Evolutionary conservation across 2,797 vertebrate genomes (phyloP).

Genomic region (Sphaeramia orbicularis): DNA sequence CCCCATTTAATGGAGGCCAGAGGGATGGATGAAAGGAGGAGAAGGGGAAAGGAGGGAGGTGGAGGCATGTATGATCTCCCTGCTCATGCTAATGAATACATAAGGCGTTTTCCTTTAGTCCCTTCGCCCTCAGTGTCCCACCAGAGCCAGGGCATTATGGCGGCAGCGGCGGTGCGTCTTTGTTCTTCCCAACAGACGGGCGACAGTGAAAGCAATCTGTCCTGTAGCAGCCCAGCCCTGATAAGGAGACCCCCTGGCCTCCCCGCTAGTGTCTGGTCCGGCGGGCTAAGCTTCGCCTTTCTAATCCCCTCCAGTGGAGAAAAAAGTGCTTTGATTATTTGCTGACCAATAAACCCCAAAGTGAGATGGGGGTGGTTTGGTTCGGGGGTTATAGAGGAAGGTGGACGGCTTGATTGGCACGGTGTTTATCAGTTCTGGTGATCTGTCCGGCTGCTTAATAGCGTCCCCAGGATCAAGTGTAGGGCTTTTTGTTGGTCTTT

Average conservation of each 20-base stretch:
- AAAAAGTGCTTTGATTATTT: conserved; percentile 93
- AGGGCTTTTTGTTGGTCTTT: conserved; percentile 38
- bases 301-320: conserved; percentile 82
- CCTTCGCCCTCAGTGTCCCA: conserved; percentile 74
- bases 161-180: conserved; percentile 86
- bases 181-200: conserved; percentile 91
- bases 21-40: conserved; percentile 46
- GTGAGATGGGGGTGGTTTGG: conserved; percentile 50
- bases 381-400: conserved; percentile 20
- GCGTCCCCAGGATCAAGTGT: conserved; percentile 69
- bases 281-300: conserved; percentile 90
- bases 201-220: conserved; percentile 63
- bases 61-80: conserved; percentile 50
- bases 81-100: conserved; percentile 85
- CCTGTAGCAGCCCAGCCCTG: background rate
- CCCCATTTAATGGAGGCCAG: conserved; percentile 81
- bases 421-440: conserved; percentile 76
- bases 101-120: conserved; percentile 83
- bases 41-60: conserved; percentile 14
- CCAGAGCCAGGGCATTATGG: conserved; percentile 89
- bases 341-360: conserved; percentile 94
- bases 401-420: conserved; percentile 56
- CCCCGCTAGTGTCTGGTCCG: conserved; percentile 92
- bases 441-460: conserved; percentile 89
- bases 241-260: background rate